A percentile compares a stretch with the other conserved stretches of the same genome.
Conservation (phyloP, 2,113 vertebrate genomes). For the Plecotus auritus region DNA sequence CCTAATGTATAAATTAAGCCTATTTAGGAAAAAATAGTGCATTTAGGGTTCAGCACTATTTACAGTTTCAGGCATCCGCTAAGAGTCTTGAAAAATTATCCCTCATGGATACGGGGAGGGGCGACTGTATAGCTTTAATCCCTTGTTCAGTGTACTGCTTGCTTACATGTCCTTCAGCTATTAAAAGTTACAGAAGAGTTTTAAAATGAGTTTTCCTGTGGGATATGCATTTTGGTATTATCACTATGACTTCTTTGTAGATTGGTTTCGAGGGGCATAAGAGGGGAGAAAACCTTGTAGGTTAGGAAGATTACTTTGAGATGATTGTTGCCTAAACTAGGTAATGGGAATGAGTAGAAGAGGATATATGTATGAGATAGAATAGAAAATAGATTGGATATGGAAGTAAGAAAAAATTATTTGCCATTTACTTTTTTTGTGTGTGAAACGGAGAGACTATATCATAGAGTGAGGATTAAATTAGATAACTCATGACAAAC, state of each 20-base stretch:
- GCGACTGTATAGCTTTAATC: not conserved
- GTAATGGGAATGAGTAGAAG: not conserved
- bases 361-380: not conserved
- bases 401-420: not conserved
- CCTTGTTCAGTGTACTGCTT: not conserved
- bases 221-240: not conserved
- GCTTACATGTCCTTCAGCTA: not conserved
- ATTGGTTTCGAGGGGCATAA: not conserved
- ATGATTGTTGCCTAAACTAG: not conserved
- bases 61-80: not conserved
- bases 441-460: not conserved
- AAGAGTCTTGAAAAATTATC: not conserved
- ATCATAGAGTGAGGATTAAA: not conserved
- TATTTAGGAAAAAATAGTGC: not conserved
- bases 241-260: not conserved
- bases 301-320: not conserved
- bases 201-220: not conserved
- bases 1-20: not conserved
- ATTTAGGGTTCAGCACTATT: not conserved
- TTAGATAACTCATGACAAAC: not conserved
- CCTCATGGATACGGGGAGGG: not conserved
- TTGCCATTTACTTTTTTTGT: not conserved
- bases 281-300: not conserved
- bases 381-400: not conserved
- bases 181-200: not conserved